Base-by-base conservation (phyloP, 2,797 vertebrate species). In the Thamnophis elegans region DNA sequence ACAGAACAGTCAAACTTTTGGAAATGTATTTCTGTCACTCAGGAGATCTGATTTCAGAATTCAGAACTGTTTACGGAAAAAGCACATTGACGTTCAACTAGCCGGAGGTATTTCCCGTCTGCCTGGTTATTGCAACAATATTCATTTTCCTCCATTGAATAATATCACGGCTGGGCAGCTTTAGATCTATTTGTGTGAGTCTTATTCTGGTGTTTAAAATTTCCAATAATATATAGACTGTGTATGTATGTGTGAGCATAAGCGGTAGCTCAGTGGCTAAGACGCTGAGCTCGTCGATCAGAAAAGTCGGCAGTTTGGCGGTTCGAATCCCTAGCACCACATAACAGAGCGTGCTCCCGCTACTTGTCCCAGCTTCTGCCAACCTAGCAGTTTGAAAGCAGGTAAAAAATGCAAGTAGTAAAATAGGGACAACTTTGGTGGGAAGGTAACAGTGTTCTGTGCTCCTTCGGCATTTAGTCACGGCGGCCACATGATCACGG, bases 1-100 rank as follows among this genome's bases (percentile, higher is more conserved):
- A 92, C 59, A 58, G 92, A 92, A 36, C 22, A 93, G 87, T 68
- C 87, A 5, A 5, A 53, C 59, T 86, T 25, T 59, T 5, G 16
- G 47, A 42, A 16, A 93, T 93, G 87, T 89, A 73, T 36, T 1
- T 91, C 4, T 92, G 28, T 11, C 88, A 89, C 4, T 56, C 92
- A 14, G 54, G 11, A 54, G 78, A 91, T 94, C 55, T 93, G 88
- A 25, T 28, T 55, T 2, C 68, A 10, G 92, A 93, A 92, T 90
- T 58, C n/a, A 65, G 73, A 60, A 58, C 51, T 12, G 85, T 89
- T 3, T n/a, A 1, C n/a, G 0, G 51, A 93, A 88, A 53, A 93
- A 87, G 36, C 85, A 42, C 90, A 62, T 36, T 85, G 90, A 14
- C 16, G 91, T 88, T 16, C 26, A n/a, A 55, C 42, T 42, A 13